These are phyloP conservation scores for Cottus gobio DNA, from an alignment of 2,113 vertebrate species.

Conservation along the genomic window DNA sequence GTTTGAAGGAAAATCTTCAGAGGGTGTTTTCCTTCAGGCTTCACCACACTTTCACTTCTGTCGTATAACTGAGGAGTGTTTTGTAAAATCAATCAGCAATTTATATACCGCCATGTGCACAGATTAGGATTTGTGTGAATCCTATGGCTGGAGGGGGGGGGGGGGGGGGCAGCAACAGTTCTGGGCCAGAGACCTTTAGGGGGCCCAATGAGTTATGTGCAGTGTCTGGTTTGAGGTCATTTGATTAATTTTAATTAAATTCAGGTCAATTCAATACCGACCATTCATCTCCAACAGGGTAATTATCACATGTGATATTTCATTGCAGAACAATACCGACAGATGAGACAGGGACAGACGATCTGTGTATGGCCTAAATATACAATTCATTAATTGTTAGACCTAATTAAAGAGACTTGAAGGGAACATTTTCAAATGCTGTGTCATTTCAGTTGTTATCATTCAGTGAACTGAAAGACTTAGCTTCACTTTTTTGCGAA, in stretches of 20 bases:
- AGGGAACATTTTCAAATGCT: not conserved
- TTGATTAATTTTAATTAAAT: not conserved
- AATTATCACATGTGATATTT: not conserved
- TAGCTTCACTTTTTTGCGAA: not conserved
- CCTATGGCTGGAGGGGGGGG: not conserved
- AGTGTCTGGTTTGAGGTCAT: not conserved
- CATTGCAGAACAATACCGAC: not conserved
- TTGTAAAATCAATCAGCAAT: constrained; percentile 1
- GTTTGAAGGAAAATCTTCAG: constrained; percentile 59
- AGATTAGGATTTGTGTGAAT: not conserved
- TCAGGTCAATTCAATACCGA: not conserved
- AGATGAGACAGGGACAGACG: not conserved
- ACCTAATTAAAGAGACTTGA: not conserved
- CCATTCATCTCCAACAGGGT: not conserved
- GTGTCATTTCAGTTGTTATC: not conserved
- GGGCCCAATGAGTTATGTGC: not conserved
- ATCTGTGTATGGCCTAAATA: not conserved
- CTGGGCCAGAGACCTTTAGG: not conserved
- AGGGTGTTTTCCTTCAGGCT: constrained; percentile 61
- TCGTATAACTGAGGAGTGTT: not conserved
- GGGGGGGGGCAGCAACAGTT: too few relatives aligned
- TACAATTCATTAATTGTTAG: not conserved
- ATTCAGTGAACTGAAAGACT: not conserved
- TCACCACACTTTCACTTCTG: constrained; percentile 44
- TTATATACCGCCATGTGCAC: not conserved